Percentiles rank a stretch among this genome's conserved stretches.
Evolutionary conservation across 92 coral and sea anemone species (phyloP).

Genomic region (Zoanthus sociatus): DNA sequence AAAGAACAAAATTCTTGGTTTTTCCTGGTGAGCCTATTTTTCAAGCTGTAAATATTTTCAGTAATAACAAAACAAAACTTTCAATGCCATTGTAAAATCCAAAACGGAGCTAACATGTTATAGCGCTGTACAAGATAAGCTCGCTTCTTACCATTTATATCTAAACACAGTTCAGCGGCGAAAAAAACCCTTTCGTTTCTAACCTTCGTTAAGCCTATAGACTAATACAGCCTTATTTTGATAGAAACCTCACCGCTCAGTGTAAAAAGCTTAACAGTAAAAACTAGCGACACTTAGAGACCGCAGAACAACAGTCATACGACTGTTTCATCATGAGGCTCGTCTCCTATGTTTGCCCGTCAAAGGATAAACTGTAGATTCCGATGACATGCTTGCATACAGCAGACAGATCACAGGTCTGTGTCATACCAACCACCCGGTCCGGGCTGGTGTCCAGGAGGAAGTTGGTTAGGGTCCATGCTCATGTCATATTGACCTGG

Average conservation of each 20-base stretch:
- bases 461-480: slow-evolving; percentile 72
- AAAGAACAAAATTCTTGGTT: not conserved
- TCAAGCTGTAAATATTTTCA: not conserved
- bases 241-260: not conserved
- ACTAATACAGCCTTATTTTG: not conserved
- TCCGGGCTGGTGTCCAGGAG: slow-evolving; percentile 79
- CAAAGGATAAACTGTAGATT: not conserved
- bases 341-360: slow-evolving; percentile 12
- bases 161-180: not conserved
- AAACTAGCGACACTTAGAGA: not conserved
- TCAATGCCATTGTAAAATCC: not conserved
- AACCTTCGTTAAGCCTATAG: not conserved
- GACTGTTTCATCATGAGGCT: not conserved
- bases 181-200: not conserved
- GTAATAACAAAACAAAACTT: not conserved
- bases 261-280: not conserved
- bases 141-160: not conserved
- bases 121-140: slow-evolving; percentile 1
- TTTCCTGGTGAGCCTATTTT: not conserved
- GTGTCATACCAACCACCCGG: slow-evolving; percentile 93
- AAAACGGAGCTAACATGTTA: not conserved
- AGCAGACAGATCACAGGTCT: slow-evolving; percentile 63
- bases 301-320: not conserved
- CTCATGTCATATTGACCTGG: slow-evolving; percentile 79
- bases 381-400: too few relatives aligned